phyloP scores from a whole-genome alignment of 2,888 invertebrate genomes.

The Acanthosepion lycidas region DNA sequence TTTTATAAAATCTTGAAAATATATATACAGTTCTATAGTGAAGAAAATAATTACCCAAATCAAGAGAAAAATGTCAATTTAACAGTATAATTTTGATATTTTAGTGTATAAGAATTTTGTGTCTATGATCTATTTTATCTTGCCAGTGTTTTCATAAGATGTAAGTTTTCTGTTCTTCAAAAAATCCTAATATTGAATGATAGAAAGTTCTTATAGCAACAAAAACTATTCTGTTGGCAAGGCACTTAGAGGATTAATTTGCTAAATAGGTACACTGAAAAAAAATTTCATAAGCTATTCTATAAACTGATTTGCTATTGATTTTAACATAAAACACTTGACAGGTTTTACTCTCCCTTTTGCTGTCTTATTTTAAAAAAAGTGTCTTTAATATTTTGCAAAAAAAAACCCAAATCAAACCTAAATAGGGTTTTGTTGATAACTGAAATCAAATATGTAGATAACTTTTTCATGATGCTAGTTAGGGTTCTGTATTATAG shows the following conservation, averaged over 20 bases:
- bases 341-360: not conserved
- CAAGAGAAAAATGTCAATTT: no score
- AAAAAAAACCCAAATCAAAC: no score
- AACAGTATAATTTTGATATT: no score
- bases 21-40: no score
- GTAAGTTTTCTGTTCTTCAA: not conserved
- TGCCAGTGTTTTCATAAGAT: not conserved
- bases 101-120: no score
- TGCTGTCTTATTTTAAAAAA: not conserved
- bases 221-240: not conserved
- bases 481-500: no score
- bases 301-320: not conserved
- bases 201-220: not conserved
- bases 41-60: no score
- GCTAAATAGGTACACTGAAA: not conserved
- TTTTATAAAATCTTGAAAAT: no score
- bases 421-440: no score
- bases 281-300: not conserved
- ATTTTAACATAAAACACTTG: not conserved
- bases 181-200: not conserved
- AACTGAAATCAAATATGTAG: no score
- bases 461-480: no score
- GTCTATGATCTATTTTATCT: not conserved
- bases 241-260: not conserved
- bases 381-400: no score